Conservation (phyloP, 1,140 invertebrate species). For the Lutraria rhynchaena region DNA sequence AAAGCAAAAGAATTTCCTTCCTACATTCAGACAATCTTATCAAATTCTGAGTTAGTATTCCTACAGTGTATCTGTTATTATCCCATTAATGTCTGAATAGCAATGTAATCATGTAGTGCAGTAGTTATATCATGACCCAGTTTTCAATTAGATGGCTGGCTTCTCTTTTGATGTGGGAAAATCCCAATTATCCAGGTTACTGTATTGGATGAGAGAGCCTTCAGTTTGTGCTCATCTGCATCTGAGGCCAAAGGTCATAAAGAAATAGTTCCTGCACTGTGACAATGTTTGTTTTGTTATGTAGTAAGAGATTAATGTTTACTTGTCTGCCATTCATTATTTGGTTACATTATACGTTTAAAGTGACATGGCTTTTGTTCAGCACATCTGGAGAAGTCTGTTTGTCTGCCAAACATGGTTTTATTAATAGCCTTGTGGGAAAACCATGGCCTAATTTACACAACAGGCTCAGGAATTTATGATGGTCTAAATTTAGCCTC, state of each 20-base stretch:
- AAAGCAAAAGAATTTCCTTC: too few species aligned
- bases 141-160: constrained; percentile 13
- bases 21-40: too few species aligned
- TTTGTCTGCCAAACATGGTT: constrained; percentile 29
- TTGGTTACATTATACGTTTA: constrained; percentile 7
- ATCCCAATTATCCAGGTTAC: constrained; percentile 37
- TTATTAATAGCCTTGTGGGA: constrained; percentile 53
- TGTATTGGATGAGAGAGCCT: constrained; percentile 43
- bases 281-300: constrained; percentile 47
- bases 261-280: constrained; percentile 40
- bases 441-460: constrained; percentile 30
- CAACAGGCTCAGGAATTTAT: constrained; percentile 38
- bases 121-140: constrained; percentile 41
- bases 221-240: constrained; percentile 33
- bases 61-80: too few species aligned
- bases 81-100: background rate
- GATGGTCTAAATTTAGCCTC: constrained; percentile 46
- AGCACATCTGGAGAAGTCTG: constrained; percentile 49
- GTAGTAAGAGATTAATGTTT: constrained; percentile 53
- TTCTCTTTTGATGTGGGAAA: constrained; percentile 46
- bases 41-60: too few species aligned
- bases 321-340: constrained; percentile 29
- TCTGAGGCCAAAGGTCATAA: constrained; percentile 52
- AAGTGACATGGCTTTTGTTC: constrained; percentile 6
- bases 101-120: constrained; percentile 30